These are phyloP conservation scores for Cladorhizidae sp. DNA, from an alignment of 37 sponge, comb jelly and placozoan genomes.

Conservation along the genomic window DNA sequence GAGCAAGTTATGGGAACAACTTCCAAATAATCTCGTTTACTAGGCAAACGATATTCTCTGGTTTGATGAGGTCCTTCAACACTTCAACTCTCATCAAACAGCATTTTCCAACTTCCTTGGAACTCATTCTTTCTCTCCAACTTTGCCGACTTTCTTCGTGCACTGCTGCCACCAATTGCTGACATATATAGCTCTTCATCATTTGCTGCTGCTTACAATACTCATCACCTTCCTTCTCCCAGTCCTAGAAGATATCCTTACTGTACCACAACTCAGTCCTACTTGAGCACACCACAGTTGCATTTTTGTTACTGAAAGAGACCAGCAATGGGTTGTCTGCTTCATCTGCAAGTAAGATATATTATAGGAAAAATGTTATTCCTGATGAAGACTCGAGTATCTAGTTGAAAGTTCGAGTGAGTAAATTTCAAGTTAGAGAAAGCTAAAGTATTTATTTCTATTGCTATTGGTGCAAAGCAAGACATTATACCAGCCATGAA, in stretches of 20 bases:
- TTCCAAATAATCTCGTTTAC: slow-evolving; percentile 8
- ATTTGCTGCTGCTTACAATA: slow-evolving; percentile 57
- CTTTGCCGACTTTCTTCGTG: background rate
- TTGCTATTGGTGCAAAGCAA: too few species aligned
- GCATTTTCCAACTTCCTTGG: background rate
- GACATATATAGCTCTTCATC: slow-evolving; percentile 27
- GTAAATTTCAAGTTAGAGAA: too few species aligned
- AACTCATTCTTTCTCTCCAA: background rate
- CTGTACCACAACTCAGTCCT: slow-evolving; percentile 61
- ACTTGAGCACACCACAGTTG: slow-evolving; percentile 26
- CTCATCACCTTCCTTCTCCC: slow-evolving; percentile 66
- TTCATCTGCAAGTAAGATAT: background rate
- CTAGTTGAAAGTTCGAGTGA: too few species aligned
- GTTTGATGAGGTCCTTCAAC: background rate
- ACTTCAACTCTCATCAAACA: background rate
- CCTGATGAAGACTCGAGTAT: too few species aligned
- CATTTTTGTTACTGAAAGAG: slow-evolving; percentile 30
- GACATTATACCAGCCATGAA: too few species aligned
- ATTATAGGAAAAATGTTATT: too few species aligned
- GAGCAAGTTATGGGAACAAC: slow-evolving; percentile 38
- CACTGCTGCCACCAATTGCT: slow-evolving; percentile 14
- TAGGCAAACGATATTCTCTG: background rate
- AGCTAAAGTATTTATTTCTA: too few species aligned
- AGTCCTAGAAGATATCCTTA: slow-evolving; percentile 41
- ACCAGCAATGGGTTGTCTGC: slow-evolving; percentile 82